Percentiles rank a stretch among this genome's conserved stretches.
Conservation (phyloP, 92 coral and sea anemone genomes). For the Bergia puertoricense region DNA sequence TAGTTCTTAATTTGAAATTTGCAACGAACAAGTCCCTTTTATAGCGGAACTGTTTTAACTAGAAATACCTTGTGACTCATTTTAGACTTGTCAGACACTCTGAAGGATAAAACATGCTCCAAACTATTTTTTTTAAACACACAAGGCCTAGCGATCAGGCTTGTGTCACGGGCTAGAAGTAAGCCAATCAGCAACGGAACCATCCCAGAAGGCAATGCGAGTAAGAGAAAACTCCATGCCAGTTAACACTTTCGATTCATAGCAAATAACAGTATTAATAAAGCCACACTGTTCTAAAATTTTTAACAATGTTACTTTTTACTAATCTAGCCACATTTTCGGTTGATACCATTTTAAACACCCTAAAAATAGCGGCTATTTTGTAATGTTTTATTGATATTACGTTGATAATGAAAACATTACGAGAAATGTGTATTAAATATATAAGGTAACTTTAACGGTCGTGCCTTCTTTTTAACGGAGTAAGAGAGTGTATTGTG, state of each 20-base stretch:
- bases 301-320: neutral
- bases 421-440: neutral
- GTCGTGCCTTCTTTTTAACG: neutral
- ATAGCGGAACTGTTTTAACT: too few relatives aligned
- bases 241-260: neutral
- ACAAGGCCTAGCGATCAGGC: neutral
- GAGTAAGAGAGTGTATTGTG: neutral
- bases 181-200: neutral
- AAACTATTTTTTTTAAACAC: too few relatives aligned
- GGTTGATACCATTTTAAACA: neutral
- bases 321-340: too few relatives aligned
- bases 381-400: neutral
- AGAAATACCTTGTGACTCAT: too few relatives aligned
- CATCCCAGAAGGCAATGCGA: neutral
- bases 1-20: too few relatives aligned
- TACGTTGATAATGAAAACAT: neutral
- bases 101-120: too few relatives aligned
- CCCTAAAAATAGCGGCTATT: neutral
- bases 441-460: too few relatives aligned
- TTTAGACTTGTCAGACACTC: too few relatives aligned
- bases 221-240: too few relatives aligned
- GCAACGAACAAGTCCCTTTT: too few relatives aligned
- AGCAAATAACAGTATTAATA: neutral
- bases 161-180: neutral
- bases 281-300: neutral